These are phyloP conservation scores for Leptinotarsa texana DNA, from an alignment of 1,140 invertebrate genomes.

Conservation along the genomic window DNA sequence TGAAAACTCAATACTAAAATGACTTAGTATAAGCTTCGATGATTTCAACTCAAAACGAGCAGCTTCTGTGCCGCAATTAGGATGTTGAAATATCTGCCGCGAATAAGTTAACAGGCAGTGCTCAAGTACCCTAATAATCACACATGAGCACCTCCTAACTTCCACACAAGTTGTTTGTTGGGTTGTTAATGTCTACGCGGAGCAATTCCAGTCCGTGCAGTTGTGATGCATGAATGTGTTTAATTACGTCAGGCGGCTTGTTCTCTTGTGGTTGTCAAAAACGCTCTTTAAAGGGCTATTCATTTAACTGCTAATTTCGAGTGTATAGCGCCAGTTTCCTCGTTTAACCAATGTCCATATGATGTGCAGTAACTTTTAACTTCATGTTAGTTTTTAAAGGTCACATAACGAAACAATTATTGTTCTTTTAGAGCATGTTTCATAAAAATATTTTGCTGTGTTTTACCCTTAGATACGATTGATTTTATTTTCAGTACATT, in stretches of 20 bases:
- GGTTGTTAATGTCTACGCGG: background rate
- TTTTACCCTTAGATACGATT: too few species aligned
- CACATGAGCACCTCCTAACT: conserved; percentile 5
- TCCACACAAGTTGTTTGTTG: conserved; percentile 5
- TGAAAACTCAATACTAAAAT: too few species aligned
- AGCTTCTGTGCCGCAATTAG: background rate
- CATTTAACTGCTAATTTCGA: background rate
- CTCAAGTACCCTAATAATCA: background rate
- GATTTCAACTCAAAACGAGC: too few species aligned
- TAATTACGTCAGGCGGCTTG: background rate
- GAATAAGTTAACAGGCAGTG: background rate
- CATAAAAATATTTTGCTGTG: too few species aligned
- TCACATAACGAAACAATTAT: background rate
- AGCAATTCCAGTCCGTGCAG: background rate
- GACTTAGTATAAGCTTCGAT: too few species aligned
- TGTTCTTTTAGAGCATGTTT: too few species aligned
- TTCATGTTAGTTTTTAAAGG: background rate
- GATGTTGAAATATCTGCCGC: background rate
- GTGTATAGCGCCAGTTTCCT: background rate
- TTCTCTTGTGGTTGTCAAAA: conserved; percentile 1
- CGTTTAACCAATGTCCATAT: background rate
- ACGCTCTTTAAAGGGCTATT: background rate
- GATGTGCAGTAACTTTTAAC: background rate
- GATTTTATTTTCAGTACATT: too few species aligned
- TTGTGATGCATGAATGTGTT: background rate